phyloP scores from a whole-genome alignment of 2,888 invertebrate genomes.

The Drosophila atripex region DNA sequence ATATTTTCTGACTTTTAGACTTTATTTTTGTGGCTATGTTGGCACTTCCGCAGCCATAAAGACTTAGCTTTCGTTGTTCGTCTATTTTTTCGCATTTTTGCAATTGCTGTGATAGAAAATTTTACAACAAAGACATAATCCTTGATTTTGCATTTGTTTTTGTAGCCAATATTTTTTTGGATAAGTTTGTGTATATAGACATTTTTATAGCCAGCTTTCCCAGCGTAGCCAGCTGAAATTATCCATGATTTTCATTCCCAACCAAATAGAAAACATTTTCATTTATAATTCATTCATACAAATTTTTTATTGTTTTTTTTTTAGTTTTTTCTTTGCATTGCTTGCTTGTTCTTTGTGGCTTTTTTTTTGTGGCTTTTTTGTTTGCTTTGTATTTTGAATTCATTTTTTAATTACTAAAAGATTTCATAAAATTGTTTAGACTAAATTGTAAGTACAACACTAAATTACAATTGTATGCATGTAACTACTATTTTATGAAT shows the following conservation, averaged over 20 bases:
- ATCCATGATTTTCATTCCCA: background rate
- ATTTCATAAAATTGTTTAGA: conserved; percentile 81
- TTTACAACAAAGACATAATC: too few species aligned
- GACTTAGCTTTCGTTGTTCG: conserved; percentile 15
- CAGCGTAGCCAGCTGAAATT: background rate
- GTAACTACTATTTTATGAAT: conserved; percentile 71
- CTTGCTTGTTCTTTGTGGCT: conserved; percentile 62
- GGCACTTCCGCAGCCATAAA: conserved; percentile 6
- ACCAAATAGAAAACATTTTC: conserved; percentile 59
- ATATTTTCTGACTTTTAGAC: conserved; percentile 31
- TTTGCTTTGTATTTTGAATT: conserved; percentile 66
- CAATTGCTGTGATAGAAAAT: too few species aligned
- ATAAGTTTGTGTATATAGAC: too few species aligned
- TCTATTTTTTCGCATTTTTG: conserved; percentile 32
- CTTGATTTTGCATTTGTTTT: conserved; percentile 2
- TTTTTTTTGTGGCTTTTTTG: conserved; percentile 60
- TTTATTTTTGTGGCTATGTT: conserved; percentile 15
- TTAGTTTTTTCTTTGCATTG: conserved; percentile 72
- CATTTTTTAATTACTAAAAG: conserved; percentile 77
- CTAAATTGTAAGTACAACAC: conserved; percentile 80
- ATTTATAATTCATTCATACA: conserved; percentile 82
- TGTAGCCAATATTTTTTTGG: background rate
- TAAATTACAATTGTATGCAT: conserved; percentile 80
- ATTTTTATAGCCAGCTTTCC: conserved; percentile 1
- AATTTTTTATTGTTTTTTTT: conserved; percentile 80